Percentiles rank a stretch among this genome's conserved stretches.
Evolutionary conservation across 2,113 vertebrate genomes (phyloP).

Genomic region (Corvus hawaiiensis): DNA sequence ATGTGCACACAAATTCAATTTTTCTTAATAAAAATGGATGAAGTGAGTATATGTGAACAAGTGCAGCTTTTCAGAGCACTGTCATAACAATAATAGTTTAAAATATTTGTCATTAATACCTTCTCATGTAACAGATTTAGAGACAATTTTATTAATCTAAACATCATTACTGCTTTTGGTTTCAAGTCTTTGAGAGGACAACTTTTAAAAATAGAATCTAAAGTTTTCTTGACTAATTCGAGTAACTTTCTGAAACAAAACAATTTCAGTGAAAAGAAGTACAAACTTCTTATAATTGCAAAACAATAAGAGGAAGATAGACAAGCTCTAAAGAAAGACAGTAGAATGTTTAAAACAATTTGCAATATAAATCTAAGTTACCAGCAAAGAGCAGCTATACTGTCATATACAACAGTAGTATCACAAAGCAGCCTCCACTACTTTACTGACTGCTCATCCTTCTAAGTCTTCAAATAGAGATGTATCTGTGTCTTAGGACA

Average conservation of each 20-base stretch:
- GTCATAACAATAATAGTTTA: not conserved
- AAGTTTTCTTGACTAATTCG: not conserved
- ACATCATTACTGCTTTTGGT: not conserved
- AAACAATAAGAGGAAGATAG: not conserved
- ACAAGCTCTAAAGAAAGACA: not conserved
- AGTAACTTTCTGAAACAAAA: not conserved
- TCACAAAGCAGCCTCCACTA: not conserved
- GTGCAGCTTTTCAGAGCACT: not conserved
- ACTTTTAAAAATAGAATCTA: not conserved
- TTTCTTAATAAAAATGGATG: not conserved
- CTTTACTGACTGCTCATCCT: not conserved
- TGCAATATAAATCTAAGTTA: not conserved
- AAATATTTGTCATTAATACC: not conserved
- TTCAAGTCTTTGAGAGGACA: not conserved
- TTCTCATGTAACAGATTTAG: not conserved
- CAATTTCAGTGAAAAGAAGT: not conserved
- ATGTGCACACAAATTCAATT: not conserved
- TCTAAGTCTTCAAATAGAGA: not conserved
- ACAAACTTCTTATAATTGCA: not conserved
- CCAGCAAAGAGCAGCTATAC: not conserved
- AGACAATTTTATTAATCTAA: not conserved
- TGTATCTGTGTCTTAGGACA: not conserved
- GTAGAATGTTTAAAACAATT: not conserved
- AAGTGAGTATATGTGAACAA: not conserved
- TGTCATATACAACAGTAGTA: not conserved